Evolutionary conservation across 2,113 vertebrate genomes (phyloP).

Genomic region (Saccopteryx leptura): DNA sequence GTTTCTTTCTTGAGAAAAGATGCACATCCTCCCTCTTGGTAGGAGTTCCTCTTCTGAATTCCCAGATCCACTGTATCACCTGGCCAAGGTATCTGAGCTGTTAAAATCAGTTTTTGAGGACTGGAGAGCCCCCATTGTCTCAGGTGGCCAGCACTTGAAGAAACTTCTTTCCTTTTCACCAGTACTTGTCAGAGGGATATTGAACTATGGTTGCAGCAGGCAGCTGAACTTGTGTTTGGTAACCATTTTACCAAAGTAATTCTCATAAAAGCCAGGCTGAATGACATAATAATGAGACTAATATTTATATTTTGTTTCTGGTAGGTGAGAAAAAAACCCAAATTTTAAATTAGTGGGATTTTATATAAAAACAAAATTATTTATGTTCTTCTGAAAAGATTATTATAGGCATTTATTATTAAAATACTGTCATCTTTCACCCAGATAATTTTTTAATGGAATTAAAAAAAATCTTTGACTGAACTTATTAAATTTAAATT

Average conservation of each 20-base stretch:
- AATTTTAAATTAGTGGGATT: conserved; percentile 39
- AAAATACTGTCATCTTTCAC: conserved; percentile 30
- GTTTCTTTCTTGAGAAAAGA: no score
- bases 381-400: conserved; percentile 38
- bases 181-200: no score
- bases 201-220: no score
- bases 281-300: background rate
- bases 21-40: no score
- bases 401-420: background rate
- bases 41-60: no score
- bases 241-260: background rate
- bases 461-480: conserved; percentile 61
- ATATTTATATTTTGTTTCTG: background rate
- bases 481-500: conserved; percentile 79
- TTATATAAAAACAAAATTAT: conserved; percentile 29
- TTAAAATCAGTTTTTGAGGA: no score
- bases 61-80: no score
- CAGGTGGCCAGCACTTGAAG: no score
- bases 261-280: background rate
- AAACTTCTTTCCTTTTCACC: no score
- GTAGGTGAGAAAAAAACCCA: conserved; percentile 67
- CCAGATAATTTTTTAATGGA: conserved; percentile 2
- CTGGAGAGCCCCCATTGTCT: no score
- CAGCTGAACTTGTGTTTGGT: no score
- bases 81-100: no score